Percentiles rank a stretch among this genome's conserved stretches.
phyloP scores from a whole-genome alignment of 2,113 vertebrate species.

The Podocnemis expansa region DNA sequence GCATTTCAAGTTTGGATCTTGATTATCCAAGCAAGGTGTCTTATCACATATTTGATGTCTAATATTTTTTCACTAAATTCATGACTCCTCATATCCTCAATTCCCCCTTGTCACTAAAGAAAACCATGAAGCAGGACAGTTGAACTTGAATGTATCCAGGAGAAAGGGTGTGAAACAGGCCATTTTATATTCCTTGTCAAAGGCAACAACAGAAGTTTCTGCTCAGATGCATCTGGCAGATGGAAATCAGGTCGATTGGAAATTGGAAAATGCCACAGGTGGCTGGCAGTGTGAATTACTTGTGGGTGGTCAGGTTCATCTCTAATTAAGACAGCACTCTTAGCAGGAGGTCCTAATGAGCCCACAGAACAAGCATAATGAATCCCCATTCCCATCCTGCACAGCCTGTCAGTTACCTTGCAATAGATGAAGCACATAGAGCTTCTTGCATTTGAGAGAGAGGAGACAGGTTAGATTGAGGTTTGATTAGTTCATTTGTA shows the following conservation, averaged over 20 bases:
- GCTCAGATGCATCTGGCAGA: conserved; percentile 61
- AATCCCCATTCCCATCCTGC: conserved; percentile 57
- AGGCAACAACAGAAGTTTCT: conserved; percentile 45
- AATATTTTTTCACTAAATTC: not conserved
- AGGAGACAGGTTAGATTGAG: conserved; percentile 26
- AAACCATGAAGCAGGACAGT: not conserved
- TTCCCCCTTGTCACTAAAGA: not conserved
- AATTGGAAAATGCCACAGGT: conserved; percentile 66
- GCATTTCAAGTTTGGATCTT: not conserved
- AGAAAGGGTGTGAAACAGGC: conserved; percentile 27
- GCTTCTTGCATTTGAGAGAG: conserved; percentile 10
- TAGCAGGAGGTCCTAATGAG: conserved; percentile 58
- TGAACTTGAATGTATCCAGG: not conserved
- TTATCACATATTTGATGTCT: not conserved
- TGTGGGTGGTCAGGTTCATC: conserved; percentile 73
- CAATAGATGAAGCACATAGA: conserved; percentile 49
- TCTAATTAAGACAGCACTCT: conserved; percentile 68
- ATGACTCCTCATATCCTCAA: not conserved
- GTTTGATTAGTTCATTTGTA: conserved; percentile 5
- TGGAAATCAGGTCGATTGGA: conserved; percentile 57
- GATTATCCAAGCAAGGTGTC: not conserved
- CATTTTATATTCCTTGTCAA: conserved; percentile 10
- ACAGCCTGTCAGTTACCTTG: conserved; percentile 28
- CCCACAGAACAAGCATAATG: conserved; percentile 47
- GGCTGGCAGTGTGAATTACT: conserved; percentile 70